Conservation (phyloP, 2,113 vertebrate species). For the Lagenorhynchus albirostris region DNA sequence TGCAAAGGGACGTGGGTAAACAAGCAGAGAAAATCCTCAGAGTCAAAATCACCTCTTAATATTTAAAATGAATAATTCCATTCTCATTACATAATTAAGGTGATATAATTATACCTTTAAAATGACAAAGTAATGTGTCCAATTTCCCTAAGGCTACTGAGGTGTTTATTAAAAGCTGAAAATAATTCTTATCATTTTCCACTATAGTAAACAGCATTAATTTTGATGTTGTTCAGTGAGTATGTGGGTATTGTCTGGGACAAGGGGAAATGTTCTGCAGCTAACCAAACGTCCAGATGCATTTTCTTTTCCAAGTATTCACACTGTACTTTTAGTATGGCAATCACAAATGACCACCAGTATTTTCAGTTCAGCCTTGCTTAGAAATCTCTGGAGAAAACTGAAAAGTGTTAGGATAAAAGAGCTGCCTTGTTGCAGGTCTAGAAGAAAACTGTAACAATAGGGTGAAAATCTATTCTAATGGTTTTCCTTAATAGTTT, state of each 20-base stretch:
- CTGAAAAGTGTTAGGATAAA: background rate
- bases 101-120: conserved; percentile 35
- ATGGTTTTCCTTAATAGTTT: background rate
- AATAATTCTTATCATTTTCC: conserved; percentile 33
- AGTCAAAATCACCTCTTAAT: conserved; percentile 15
- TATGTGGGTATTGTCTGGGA: background rate
- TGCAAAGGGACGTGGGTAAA: background rate
- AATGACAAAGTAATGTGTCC: background rate
- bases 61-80: conserved; percentile 27
- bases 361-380: background rate
- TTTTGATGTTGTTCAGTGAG: background rate
- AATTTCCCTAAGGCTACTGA: background rate
- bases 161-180: conserved; percentile 48
- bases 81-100: conserved; percentile 37
- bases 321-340: background rate
- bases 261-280: background rate
- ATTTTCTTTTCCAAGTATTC: background rate
- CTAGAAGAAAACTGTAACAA: background rate
- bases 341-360: background rate
- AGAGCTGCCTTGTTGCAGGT: background rate
- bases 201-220: conserved; percentile 34
- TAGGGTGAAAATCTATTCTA: background rate
- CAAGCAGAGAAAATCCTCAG: background rate
- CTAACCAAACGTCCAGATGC: background rate
- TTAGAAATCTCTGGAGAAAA: background rate